A percentile compares a stretch with the other conserved stretches of the same genome.
Conservation (phyloP, 2,113 vertebrate species). For the Ctenodactylus gundi region DNA sequence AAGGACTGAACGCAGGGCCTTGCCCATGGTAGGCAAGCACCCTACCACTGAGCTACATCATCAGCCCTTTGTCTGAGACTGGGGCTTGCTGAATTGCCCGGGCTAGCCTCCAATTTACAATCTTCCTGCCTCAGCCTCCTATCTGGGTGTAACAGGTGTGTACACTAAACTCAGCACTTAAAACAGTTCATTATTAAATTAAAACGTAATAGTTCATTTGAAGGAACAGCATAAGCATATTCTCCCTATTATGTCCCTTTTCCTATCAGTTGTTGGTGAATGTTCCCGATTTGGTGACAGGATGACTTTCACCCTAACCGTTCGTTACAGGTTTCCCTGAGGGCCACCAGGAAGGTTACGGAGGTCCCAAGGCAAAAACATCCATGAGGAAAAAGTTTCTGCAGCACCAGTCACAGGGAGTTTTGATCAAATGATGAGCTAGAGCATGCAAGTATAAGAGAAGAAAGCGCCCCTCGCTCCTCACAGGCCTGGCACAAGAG, state of each 20-base stretch:
- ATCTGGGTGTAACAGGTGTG: background rate
- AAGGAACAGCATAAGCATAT: background rate
- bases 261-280: background rate
- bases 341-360: too few species aligned
- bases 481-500: accelerated
- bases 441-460: background rate
- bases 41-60: background rate
- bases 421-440: background rate
- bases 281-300: background rate
- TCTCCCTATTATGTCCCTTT: background rate
- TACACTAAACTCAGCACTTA: background rate
- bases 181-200: background rate
- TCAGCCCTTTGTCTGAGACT: background rate
- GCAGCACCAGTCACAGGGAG: background rate
- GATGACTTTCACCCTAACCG: background rate
- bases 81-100: background rate
- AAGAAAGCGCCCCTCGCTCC: background rate
- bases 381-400: background rate
- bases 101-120: background rate
- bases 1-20: background rate
- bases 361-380: background rate
- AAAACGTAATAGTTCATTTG: background rate
- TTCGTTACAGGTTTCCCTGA: background rate
- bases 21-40: background rate
- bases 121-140: background rate